Base-by-base conservation (phyloP, 2,113 vertebrate genomes). In the Epinephelus moara region DNA sequence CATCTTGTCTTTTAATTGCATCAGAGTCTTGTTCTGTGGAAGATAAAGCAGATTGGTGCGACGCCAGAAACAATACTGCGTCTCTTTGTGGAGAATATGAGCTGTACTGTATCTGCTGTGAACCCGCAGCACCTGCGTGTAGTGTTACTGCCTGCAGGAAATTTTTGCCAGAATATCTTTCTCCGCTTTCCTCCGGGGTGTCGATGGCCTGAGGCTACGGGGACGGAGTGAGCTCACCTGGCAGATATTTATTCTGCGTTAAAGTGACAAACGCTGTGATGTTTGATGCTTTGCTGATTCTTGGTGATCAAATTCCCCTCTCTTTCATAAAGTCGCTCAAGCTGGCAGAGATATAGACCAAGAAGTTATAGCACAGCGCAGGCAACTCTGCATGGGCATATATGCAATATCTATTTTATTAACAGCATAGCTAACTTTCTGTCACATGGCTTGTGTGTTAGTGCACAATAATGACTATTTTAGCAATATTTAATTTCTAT, bases 51-150 rank as follows among this genome's bases (percentile, higher is more conserved):
- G 52, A 52, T 45, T 89, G 67, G 61, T 66, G 70, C 61, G 49
- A 33, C 4, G n/a, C 18, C 37, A 79, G 37, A 4, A 5, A 4
- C 33, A 13, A 15, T 47, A 50, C 57, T 73, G 19, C 45, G 55
- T 84, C 40, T 68, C 9, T 8, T 25, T 37, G 23, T 53, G 33
- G 33, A 77, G 78, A 89, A 91, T 40, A 52, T 72, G 87, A 92
- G 72, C 85, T 67, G 69, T 6, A 70, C 11, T 88, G 89, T 91
- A 84, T 91, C 89, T 74, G 61, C 61, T 81, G 72, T 84, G 84
- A 88, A 89, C 75, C 23, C 40, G 47, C 47, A 45, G 27, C 0
- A 0, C 53, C 63, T 15, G 42, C 4, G 47, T 83, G 72, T 83
- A 6, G 53, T 42, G 25, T 87, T 86, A 84, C 85, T 27, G 64